These are phyloP conservation scores for Falco novaeseelandiae DNA, from an alignment of 2,797 vertebrate species.

Conservation along the genomic window DNA sequence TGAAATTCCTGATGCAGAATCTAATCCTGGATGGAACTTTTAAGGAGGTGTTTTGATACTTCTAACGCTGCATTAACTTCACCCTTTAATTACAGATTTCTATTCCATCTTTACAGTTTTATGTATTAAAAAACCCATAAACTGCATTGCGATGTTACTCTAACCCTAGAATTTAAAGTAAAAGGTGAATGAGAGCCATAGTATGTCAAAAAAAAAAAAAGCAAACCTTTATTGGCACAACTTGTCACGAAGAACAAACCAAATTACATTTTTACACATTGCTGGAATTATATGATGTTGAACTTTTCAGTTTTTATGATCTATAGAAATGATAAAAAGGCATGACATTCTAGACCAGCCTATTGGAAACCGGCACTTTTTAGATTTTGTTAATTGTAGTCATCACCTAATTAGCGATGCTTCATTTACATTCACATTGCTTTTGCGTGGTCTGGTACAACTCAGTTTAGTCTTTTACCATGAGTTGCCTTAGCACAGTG, in stretches of 20 bases:
- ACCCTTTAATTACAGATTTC: background rate
- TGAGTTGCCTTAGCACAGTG: background rate
- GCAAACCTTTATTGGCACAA: background rate
- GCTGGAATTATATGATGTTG: background rate
- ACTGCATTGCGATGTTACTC: background rate
- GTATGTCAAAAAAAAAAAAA: background rate
- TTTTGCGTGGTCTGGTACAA: background rate
- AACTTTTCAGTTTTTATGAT: background rate
- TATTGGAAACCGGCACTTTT: background rate
- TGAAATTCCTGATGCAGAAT: background rate
- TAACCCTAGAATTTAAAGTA: background rate
- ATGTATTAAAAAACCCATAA: background rate
- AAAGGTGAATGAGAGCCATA: background rate
- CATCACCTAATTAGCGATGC: background rate
- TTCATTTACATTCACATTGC: background rate
- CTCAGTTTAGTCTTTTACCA: background rate
- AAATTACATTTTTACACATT: accelerated
- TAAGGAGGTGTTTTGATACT: background rate
- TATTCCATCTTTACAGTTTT: background rate
- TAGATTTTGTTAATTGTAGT: background rate
- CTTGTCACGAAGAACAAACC: background rate
- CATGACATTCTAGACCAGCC: background rate
- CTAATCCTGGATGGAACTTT: background rate
- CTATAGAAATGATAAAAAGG: background rate
- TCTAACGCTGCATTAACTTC: background rate